These are phyloP conservation scores for Epistrophe eligans DNA, from an alignment of 2,888 invertebrate genomes.

Conservation along the genomic window DNA sequence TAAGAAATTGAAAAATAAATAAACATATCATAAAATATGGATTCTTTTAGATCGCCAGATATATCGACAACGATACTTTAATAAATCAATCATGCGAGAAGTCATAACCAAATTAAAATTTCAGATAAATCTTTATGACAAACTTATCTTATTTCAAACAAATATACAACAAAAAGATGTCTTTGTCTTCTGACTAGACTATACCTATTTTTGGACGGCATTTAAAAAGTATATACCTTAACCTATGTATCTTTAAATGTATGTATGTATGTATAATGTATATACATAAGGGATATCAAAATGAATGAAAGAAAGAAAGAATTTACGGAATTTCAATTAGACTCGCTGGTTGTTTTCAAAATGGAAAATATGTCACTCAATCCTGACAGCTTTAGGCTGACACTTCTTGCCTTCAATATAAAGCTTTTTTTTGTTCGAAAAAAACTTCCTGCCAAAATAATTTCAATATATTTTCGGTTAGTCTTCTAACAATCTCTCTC, in stretches of 20 bases:
- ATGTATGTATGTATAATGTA: no score
- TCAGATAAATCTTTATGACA: not conserved
- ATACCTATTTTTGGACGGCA: no score
- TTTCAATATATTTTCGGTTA: conserved; percentile 62
- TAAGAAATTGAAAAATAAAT: no score
- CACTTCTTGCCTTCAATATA: conserved; percentile 56
- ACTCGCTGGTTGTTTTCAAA: conserved; percentile 62
- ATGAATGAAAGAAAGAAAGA: conserved; percentile 62
- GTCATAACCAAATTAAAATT: conserved; percentile 11
- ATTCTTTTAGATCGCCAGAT: not conserved
- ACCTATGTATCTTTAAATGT: no score
- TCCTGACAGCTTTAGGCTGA: conserved; percentile 62
- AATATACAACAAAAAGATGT: not conserved
- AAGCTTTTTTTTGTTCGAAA: conserved; percentile 36
- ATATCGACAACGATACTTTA: not conserved
- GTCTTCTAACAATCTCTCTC: not conserved
- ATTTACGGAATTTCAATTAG: conserved; percentile 75
- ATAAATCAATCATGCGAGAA: not conserved
- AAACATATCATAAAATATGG: not conserved
- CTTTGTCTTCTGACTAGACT: not conserved
- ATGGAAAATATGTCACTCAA: conserved; percentile 68
- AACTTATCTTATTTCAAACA: not conserved
- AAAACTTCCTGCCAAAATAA: conserved; percentile 68
- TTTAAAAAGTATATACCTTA: no score
- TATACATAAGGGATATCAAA: no score